These are phyloP conservation scores for Eurosta solidaginis DNA, from an alignment of 1,140 invertebrate genomes.

Conservation along the genomic window DNA sequence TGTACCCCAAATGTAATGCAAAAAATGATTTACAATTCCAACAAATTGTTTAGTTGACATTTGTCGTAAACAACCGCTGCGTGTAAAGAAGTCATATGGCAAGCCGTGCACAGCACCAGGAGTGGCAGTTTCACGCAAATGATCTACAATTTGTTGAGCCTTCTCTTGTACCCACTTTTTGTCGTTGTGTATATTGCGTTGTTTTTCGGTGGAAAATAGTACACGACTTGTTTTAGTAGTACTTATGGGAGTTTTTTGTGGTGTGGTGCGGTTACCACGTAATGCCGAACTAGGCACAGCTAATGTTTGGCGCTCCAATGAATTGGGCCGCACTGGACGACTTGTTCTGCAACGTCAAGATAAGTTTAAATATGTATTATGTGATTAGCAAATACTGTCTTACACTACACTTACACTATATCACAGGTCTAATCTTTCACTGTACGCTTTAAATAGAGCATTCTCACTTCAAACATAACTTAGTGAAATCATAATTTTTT, in stretches of 20 bases:
- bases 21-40: constrained; percentile 46
- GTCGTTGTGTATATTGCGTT: constrained; percentile 44
- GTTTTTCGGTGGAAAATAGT: constrained; percentile 41
- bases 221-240: constrained; percentile 22
- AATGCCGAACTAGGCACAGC: neutral
- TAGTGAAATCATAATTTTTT: too few species aligned
- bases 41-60: constrained; percentile 57
- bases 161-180: constrained; percentile 55
- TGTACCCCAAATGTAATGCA: constrained; percentile 45
- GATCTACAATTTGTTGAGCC: constrained; percentile 45
- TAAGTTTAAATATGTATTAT: neutral
- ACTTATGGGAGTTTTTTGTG: constrained; percentile 14
- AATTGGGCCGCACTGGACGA: constrained; percentile 1
- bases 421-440: too few species aligned
- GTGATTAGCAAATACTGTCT: neutral
- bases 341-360: neutral
- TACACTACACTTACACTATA: too few species aligned
- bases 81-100: constrained; percentile 41
- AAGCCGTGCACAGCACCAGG: constrained; percentile 31
- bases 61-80: constrained; percentile 42
- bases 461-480: too few species aligned
- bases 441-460: too few species aligned
- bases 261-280: constrained; percentile 4
- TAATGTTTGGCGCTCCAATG: constrained; percentile 23
- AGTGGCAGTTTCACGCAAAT: constrained; percentile 37